phyloP scores from a whole-genome alignment of 2,113 vertebrate genomes.

The Cacatua alba region DNA sequence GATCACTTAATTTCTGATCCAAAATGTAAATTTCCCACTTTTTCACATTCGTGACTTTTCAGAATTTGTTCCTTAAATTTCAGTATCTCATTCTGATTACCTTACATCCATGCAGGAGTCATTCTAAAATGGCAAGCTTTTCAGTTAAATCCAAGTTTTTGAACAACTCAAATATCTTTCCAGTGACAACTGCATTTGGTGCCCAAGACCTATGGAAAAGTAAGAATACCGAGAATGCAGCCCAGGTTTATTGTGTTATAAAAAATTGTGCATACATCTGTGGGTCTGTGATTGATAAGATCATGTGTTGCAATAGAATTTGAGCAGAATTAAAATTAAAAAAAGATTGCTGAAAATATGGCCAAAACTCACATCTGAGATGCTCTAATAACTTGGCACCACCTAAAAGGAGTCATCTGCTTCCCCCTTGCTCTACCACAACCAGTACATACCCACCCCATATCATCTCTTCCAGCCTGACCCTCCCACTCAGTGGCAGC shows the following conservation, averaged over 20 bases:
- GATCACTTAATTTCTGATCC: neutral
- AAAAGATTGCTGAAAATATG: neutral
- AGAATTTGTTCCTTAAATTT: neutral
- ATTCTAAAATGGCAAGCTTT: neutral
- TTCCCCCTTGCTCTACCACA: neutral
- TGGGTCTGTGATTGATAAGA: neutral
- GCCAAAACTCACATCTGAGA: neutral
- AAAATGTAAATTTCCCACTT: neutral
- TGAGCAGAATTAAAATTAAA: neutral
- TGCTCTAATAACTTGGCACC: neutral
- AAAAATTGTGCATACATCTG: neutral
- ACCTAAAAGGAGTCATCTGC: neutral
- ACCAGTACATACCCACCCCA: accelerated
- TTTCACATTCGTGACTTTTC: neutral
- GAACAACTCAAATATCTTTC: neutral
- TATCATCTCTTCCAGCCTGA: neutral
- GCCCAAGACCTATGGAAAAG: neutral
- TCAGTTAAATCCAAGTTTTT: neutral
- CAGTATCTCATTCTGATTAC: neutral
- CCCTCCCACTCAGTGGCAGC: neutral
- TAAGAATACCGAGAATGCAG: neutral
- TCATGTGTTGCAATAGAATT: neutral
- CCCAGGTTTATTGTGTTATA: neutral
- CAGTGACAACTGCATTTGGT: neutral
- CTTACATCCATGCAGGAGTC: neutral